Evolutionary conservation across 2,797 vertebrate species (phyloP).

Genomic region (Avahi laniger): DNA sequence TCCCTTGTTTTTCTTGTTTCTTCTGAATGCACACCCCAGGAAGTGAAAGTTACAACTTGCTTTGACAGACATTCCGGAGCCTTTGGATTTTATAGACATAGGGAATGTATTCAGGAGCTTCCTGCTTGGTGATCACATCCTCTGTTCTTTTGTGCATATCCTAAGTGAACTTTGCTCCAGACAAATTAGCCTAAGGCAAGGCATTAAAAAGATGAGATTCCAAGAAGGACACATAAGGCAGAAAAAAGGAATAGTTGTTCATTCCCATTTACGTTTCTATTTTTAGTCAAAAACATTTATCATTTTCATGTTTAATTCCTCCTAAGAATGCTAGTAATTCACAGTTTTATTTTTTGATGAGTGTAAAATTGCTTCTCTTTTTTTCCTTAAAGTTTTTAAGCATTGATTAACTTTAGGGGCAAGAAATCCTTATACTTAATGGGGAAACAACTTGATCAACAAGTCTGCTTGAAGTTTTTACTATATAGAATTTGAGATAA

Average conservation of each 20-base stretch:
- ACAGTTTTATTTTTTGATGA: constrained; percentile 28
- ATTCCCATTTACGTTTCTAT: constrained; percentile 50
- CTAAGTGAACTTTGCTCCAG: constrained; percentile 71
- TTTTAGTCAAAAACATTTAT: constrained; percentile 61
- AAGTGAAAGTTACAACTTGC: constrained; percentile 55
- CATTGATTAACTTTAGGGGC: neutral
- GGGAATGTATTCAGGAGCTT: constrained; percentile 64
- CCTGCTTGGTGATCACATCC: constrained; percentile 14
- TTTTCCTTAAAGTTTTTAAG: neutral
- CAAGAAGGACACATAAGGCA: constrained; percentile 28
- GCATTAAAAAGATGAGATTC: constrained; percentile 35
- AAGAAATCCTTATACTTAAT: neutral
- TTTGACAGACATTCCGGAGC: constrained; percentile 59
- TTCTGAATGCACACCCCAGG: constrained; percentile 59
- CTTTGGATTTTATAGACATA: constrained; percentile 43
- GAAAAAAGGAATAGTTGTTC: constrained; percentile 31
- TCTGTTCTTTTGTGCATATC: constrained; percentile 62
- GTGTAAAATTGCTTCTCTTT: constrained; percentile 5
- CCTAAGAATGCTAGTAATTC: constrained; percentile 28
- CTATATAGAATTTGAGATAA: neutral
- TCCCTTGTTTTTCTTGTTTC: constrained; percentile 29
- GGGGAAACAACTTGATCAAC: neutral
- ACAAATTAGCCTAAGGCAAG: constrained; percentile 66
- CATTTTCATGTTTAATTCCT: constrained; percentile 54
- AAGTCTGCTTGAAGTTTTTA: constrained; percentile 13